Base-by-base conservation (phyloP, 2,113 vertebrate genomes). In the Chrysemys picta region DNA sequence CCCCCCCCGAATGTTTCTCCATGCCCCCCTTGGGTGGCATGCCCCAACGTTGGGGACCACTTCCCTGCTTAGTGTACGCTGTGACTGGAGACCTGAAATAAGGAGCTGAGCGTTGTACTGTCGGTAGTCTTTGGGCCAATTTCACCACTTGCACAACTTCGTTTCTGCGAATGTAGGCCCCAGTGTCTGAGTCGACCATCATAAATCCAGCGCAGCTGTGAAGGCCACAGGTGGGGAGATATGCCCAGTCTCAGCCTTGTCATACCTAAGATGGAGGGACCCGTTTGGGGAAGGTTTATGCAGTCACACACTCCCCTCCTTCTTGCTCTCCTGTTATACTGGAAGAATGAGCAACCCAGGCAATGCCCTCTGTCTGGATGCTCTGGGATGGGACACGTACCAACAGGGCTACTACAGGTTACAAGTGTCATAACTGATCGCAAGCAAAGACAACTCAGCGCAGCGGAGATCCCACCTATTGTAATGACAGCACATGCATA, bases 401-500 rank as follows among this genome's bases (percentile, higher is more conserved):
- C 16, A 53, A 24, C 49, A 31, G 6, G 13, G 19, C 6, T 16
- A n/a, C 6, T 16, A n/a, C 22, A 42, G 22, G 3, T 35, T 4
- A 0, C 38, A 22, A 1, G 10, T 69, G 17, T 4, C 35, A n/a
- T n/a, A 69, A 69, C 5, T 59, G 57, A 59, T 31, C 27, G 29
- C 57, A 62, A 62, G 57, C 57, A 31, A 62, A 62, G 57, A 8
- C 65, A 35, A 9, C 8, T 21, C 54, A 13, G 62, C 85, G 25
- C 17, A 69, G n/a, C 24, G 25, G 59, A 53, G 87, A 3, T 13
- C 42, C n/a, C 25, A 80, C 82, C 42, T 42, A 1, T 52, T 47
- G 5, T 3, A 38, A 54, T 35, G 4, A 4, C 0, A 6, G 31
- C 0, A 0, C 19, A 7, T 8, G 52, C n/a, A 24, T n/a, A 5